phyloP scores from a whole-genome alignment of 2,797 vertebrate species.

The Semotilus atromaculatus region DNA sequence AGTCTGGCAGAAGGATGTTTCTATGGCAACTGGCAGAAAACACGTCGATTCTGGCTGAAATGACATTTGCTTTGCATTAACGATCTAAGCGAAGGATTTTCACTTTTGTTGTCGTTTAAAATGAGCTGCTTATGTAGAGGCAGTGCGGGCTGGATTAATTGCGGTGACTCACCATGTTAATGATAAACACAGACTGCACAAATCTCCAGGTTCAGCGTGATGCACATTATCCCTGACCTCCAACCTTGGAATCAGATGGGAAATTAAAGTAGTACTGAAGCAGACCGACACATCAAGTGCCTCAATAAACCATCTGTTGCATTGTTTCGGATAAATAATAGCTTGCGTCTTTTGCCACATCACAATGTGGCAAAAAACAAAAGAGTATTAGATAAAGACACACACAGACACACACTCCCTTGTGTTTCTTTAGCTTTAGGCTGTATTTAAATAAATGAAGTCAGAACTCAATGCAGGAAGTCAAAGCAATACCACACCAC shows the following conservation, averaged over 20 bases:
- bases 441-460: conserved; percentile 49
- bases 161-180: conserved; percentile 22
- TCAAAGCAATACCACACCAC: conserved; percentile 41
- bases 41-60: conserved; percentile 42
- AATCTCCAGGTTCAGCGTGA: conserved; percentile 4
- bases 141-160: neutral
- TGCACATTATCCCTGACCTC: conserved; percentile 40
- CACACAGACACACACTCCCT: conserved; percentile 24
- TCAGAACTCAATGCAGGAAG: conserved; percentile 39
- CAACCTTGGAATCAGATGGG: conserved; percentile 33
- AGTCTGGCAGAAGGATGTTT: conserved; percentile 49
- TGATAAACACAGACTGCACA: conserved; percentile 1
- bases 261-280: conserved; percentile 43
- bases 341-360: conserved; percentile 41
- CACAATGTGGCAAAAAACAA: conserved; percentile 48
- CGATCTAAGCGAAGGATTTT: conserved; percentile 34
- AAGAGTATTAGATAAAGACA: conserved; percentile 49
- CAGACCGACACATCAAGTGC: conserved; percentile 47
- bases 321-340: conserved; percentile 50
- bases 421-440: conserved; percentile 44
- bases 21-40: conserved; percentile 53
- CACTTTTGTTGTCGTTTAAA: conserved; percentile 23
- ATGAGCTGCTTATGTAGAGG: conserved; percentile 12
- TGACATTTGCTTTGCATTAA: conserved; percentile 49
- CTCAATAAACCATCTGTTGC: conserved; percentile 54